These are phyloP conservation scores for Strix aluco DNA, from an alignment of 2,113 vertebrate species.

Conservation along the genomic window DNA sequence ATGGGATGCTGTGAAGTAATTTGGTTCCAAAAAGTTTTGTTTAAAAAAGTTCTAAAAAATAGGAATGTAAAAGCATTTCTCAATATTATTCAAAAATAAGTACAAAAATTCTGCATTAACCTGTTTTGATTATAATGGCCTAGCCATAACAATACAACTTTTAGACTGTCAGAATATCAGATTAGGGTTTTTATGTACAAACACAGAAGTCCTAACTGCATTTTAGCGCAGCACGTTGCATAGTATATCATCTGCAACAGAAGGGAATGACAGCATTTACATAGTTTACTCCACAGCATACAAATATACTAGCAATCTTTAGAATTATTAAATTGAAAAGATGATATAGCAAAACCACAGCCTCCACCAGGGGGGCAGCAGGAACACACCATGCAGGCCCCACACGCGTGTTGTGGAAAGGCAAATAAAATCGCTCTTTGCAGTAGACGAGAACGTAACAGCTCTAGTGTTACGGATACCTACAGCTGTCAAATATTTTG, in stretches of 20 bases:
- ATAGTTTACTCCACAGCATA: not conserved
- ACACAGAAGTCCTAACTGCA: not conserved
- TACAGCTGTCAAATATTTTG: not conserved
- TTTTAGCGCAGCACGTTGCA: not conserved
- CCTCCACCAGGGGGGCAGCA: not conserved
- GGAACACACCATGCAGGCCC: not conserved
- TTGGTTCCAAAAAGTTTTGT: not conserved
- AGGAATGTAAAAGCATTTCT: not conserved
- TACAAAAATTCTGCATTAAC: not conserved
- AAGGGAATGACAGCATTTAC: not conserved
- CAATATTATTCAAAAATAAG: not conserved
- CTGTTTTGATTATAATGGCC: not conserved
- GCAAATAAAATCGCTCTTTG: not conserved
- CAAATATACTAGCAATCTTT: not conserved
- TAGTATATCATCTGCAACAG: not conserved
- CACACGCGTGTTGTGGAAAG: accelerated
- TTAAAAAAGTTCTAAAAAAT: not conserved
- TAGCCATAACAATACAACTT: not conserved
- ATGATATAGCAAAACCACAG: not conserved
- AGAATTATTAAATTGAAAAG: not conserved
- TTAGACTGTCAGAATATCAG: not conserved
- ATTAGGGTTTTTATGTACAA: not conserved
- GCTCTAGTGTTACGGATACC: not conserved
- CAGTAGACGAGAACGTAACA: not conserved
- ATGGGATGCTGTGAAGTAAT: not conserved